Evolutionary conservation across 2,888 invertebrate species (phyloP), one percentile per base, ranked within the genome.

Genomic region (Cremastinae sp.): DNA sequence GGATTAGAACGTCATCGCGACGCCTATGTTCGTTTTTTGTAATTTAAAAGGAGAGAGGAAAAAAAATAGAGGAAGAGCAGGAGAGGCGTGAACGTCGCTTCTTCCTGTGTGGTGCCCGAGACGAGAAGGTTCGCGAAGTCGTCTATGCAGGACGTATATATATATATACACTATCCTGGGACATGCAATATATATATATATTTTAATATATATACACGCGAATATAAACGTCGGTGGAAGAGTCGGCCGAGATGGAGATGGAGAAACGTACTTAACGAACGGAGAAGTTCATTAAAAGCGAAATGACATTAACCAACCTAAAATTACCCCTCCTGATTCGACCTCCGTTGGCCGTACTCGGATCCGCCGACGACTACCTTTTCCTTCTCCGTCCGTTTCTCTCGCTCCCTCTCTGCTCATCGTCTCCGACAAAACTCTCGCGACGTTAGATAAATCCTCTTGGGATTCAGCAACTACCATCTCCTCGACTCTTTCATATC

Each of bases 201-300:
- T 28, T 3, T 28, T 28, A 28, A 16, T 41, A 28, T 28, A 28
- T 28, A 28, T 28, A 28, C 28, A 28, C 28, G 28, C 28, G 28
- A 28, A 56, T 68, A 73, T 73, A 73, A 65, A 2, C 51, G 22
- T 66, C 51, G 58, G 51, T 72, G 49, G 53, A 38, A 45, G 18
- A 59, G 64, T 64, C 62, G 16, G 69, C 41, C 78, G 78, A 81
- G 84, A 84, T 82, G 83, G 84, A 86, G 87, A 88, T 84, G 85
- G 86, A 86, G 88, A 88, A 88, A 87, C 83, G 87, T 84, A 86
- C 88, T 88, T 88, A 87, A 88, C 86, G 89, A 88, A 88, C 86
- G 87, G 85, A 87, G 88, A 88, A 88, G 88, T 89, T 89, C 88
- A 89, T 88, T 89, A 89, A 86, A 87, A 87, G 87, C 86, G 85